Base-by-base conservation (phyloP, 1,140 invertebrate genomes). In the Orius insidiosus region DNA sequence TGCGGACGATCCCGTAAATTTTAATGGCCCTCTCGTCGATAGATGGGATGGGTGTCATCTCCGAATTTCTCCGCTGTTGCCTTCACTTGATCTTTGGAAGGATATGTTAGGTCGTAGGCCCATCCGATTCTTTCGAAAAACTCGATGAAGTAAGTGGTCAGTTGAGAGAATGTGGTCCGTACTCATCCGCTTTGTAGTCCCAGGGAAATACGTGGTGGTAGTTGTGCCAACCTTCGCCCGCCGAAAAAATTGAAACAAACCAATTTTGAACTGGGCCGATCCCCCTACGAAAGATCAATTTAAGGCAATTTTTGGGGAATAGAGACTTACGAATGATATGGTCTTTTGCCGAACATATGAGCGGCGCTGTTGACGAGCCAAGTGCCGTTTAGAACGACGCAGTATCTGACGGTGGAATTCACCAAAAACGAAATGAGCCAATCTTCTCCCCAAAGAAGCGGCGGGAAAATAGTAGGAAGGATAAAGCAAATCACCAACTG, bases 341-440 rank as follows among this genome's bases (percentile, higher is more conserved):
- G 85, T 52, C 75, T 74, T 54, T 71, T 70, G 18, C 87, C 87
- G 67, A 72, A 85, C 52, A 84, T 69, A 58, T 90, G 85, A 14
- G 85, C 85, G 46, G 79, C 75, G 56, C 80, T 85, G 62, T 95
- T 95, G 24, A 95, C 88, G 5, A 78, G 66, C 82, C 88, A 94
- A 9, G 89, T 93, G 48, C 74, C 74, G 64, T 96, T 83, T 37
- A 95, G 68, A 9, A 68, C 70, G 49, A 74, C 57, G 6, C 76
- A 66, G 60, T 92, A 92, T n/a, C 88, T 74, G 15, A 82, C 59
- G 1, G 80, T 59, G 14, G 65, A 72, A 53, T 72, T 69, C 5
- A 71, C 67, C 52, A 74, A 65, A 47, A 76, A 75, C 71, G 65
- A 57, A 58, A 68, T 61, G 10, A 56, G 56, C 61, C 74, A 73